These are phyloP conservation scores for Solenopsis invicta DNA, from an alignment of 1,140 invertebrate genomes.

Conservation along the genomic window DNA sequence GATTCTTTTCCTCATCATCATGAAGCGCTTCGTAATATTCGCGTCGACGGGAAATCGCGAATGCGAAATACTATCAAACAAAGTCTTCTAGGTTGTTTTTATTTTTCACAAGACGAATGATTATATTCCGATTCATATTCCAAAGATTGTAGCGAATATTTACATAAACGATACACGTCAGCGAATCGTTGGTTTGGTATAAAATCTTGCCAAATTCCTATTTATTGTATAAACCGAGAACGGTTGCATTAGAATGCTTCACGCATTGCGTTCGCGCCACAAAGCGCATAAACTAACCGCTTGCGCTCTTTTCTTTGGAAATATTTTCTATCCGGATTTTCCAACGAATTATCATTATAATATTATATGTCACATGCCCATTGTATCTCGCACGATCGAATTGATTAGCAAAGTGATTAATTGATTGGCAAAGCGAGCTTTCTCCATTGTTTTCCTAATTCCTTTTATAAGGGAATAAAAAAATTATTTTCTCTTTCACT, in stretches of 20 bases:
- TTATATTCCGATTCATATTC: constrained; percentile 17
- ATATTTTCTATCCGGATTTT: constrained; percentile 49
- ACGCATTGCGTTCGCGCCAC: constrained; percentile 32
- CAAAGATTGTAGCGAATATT: constrained; percentile 1
- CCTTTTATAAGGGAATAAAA: not conserved
- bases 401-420: not conserved
- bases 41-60: constrained; percentile 19
- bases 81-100: not conserved
- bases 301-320: not conserved
- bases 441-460: constrained; percentile 6
- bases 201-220: constrained; percentile 16
- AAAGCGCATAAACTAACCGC: constrained; percentile 34
- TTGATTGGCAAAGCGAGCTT: not conserved
- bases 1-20: constrained; percentile 34
- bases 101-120: not conserved
- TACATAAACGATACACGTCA: not conserved
- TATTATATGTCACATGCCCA: not conserved
- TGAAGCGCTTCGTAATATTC: constrained; percentile 1
- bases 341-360: constrained; percentile 28
- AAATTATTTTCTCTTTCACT: not conserved
- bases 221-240: not conserved
- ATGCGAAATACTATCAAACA: not conserved
- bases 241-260: not conserved
- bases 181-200: not conserved
- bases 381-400: not conserved